phyloP scores from a whole-genome alignment of 2,113 vertebrate genomes.

The Pteruthius melanotis region DNA sequence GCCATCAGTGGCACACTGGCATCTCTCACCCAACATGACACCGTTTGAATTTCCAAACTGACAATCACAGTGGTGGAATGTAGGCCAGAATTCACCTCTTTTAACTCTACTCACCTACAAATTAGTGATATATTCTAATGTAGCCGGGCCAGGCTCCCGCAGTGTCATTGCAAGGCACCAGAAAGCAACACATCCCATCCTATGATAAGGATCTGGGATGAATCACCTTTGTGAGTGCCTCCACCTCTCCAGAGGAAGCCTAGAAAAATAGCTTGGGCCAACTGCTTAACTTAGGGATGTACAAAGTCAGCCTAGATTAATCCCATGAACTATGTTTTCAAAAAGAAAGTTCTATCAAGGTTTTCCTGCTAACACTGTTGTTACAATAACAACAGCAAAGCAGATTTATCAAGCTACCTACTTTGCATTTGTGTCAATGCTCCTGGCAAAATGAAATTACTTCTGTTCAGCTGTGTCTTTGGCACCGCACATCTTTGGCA shows the following conservation, averaged over 20 bases:
- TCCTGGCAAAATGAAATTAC: constrained; percentile 21
- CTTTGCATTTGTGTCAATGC: not conserved
- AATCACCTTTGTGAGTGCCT: not conserved
- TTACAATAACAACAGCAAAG: not conserved
- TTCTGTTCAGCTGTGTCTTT: not conserved
- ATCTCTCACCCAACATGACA: not conserved
- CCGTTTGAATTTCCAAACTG: not conserved
- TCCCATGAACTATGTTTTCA: not conserved
- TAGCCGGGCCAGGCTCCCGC: not conserved
- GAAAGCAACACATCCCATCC: not conserved
- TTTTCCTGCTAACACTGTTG: not conserved
- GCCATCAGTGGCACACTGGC: not conserved
- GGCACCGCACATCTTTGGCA: not conserved
- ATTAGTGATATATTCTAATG: not conserved
- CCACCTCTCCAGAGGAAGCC: not conserved
- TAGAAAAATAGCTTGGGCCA: not conserved
- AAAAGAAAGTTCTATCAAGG: not conserved
- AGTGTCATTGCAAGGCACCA: not conserved
- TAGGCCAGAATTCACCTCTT: not conserved
- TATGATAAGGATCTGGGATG: not conserved
- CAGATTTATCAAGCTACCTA: not conserved
- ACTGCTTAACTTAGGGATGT: not conserved
- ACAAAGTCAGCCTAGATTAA: not conserved
- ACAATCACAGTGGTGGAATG: not conserved
- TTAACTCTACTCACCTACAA: not conserved